Percentiles rank a stretch among this genome's conserved stretches.
Evolutionary conservation across 2,113 vertebrate species (phyloP).

Genomic region (Tachycineta bicolor): DNA sequence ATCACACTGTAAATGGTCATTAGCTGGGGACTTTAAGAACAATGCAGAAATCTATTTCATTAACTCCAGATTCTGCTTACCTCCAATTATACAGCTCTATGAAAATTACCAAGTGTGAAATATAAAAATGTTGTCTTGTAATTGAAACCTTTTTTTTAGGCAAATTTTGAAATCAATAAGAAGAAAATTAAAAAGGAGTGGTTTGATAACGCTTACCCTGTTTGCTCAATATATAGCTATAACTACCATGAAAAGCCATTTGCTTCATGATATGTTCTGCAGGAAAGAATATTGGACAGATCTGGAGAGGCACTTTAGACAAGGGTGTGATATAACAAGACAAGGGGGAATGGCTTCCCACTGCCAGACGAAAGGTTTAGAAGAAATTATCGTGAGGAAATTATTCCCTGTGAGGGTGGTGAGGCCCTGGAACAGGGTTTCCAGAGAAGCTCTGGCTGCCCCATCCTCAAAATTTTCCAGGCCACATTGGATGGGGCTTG

Average conservation of each 20-base stretch:
- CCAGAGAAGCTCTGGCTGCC: neutral
- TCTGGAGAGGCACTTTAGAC: neutral
- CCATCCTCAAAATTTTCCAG: neutral
- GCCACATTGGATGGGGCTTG: neutral
- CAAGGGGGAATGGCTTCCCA: neutral
- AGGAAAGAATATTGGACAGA: neutral
- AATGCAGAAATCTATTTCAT: slow-evolving; percentile 60
- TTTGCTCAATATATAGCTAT: slow-evolving; percentile 16
- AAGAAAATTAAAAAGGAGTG: slow-evolving; percentile 35
- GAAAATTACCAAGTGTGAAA: slow-evolving; percentile 57
- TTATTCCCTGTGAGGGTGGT: neutral
- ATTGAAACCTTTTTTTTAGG: slow-evolving; percentile 48
- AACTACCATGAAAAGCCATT: slow-evolving; percentile 27
- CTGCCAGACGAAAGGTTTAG: neutral
- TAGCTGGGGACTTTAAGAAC: slow-evolving; percentile 26
- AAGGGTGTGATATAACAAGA: neutral
- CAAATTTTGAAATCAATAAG: slow-evolving; percentile 65
- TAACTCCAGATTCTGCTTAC: slow-evolving; percentile 45
- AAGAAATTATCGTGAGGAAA: neutral
- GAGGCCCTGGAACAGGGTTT: neutral
- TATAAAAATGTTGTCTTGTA: slow-evolving; percentile 46
- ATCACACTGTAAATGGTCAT: neutral
- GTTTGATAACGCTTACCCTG: neutral
- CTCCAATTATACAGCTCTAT: slow-evolving; percentile 41
- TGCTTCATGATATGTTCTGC: neutral